These are phyloP conservation scores for Danionella cerebrum DNA, from an alignment of 2,113 vertebrate species.

Conservation along the genomic window DNA sequence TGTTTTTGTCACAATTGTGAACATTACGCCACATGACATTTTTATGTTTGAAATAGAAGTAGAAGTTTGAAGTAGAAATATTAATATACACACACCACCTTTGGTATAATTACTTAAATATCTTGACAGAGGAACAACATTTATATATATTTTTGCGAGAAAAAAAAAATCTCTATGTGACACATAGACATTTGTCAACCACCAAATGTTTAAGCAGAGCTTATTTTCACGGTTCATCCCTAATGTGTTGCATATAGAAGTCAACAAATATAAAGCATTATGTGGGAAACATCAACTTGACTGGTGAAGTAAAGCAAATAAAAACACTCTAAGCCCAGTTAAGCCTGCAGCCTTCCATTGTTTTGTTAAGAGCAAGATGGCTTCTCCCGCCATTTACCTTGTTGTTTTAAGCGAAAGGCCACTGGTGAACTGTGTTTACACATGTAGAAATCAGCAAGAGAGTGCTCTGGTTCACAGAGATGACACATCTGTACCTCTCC, in stretches of 20 bases:
- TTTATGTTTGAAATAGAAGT: no score
- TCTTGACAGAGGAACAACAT: no score
- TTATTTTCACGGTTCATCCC: background rate
- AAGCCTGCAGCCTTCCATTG: slow-evolving; percentile 7
- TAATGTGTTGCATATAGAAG: background rate
- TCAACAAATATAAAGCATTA: background rate
- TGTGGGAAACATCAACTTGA: background rate
- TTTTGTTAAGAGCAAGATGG: slow-evolving; percentile 10
- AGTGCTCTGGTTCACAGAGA: slow-evolving; percentile 1
- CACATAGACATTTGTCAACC: no score
- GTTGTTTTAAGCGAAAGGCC: slow-evolving; percentile 14
- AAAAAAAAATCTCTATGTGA: no score
- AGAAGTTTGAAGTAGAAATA: no score
- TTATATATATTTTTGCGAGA: no score
- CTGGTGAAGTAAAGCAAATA: background rate
- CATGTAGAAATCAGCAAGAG: background rate
- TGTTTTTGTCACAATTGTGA: no score
- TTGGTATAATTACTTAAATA: no score
- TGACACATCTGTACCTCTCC: background rate
- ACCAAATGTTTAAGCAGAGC: background rate
- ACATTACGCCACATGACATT: no score
- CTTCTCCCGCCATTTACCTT: slow-evolving; percentile 1
- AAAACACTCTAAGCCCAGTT: slow-evolving; percentile 20
- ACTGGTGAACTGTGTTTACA: background rate
- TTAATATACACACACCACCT: no score